phyloP scores from a whole-genome alignment of 1,140 invertebrate species.

The Polypedilum vanderplanki region DNA sequence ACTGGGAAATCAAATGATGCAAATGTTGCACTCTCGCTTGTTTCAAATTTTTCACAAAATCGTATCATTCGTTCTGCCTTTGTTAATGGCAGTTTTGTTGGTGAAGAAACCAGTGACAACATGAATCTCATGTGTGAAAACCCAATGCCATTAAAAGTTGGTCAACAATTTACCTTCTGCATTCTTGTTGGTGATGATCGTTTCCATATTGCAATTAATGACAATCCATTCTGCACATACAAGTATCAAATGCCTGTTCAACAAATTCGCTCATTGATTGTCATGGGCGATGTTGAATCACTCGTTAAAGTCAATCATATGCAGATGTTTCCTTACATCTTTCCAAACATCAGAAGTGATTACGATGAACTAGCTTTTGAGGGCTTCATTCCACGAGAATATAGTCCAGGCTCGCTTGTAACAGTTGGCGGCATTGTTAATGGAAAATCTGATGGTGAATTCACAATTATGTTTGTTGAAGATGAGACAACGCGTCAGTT shows the following conservation, averaged over 20 bases:
- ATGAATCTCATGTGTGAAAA: not conserved
- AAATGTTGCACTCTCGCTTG: not conserved
- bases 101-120: not conserved
- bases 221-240: not conserved
- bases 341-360: not conserved
- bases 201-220: not conserved
- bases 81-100: not conserved
- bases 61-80: not conserved
- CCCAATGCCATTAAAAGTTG: not conserved
- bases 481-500: not conserved
- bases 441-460: constrained; percentile 2
- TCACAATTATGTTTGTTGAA: not conserved
- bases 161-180: not conserved
- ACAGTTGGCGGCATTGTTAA: not conserved
- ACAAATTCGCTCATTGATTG: not conserved
- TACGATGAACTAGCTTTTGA: not conserved
- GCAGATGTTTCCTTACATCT: not conserved
- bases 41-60: not conserved
- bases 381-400: not conserved
- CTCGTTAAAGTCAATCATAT: not conserved
- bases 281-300: not conserved
- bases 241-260: not conserved
- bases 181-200: constrained; percentile 21
- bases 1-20: not conserved
- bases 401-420: not conserved